These are phyloP conservation scores for Labeo calbasu DNA, from an alignment of 2,797 vertebrate genomes.

Conservation along the genomic window DNA sequence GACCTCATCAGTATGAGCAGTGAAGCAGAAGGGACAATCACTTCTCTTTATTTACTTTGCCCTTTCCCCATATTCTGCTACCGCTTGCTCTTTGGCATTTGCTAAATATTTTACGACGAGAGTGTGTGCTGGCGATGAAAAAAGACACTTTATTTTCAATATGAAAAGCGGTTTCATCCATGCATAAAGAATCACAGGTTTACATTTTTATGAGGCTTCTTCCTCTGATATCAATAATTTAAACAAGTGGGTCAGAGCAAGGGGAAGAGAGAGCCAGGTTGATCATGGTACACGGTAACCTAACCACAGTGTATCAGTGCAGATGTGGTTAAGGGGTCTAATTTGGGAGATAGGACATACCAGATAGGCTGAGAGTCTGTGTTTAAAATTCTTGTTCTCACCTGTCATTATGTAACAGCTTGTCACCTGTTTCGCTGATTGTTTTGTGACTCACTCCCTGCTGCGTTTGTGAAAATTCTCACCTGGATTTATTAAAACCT, in stretches of 20 bases:
- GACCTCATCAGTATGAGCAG: constrained; percentile 70
- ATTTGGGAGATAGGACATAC: constrained; percentile 52
- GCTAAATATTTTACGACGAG: constrained; percentile 80
- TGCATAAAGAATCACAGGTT: constrained; percentile 67
- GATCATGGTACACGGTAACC: constrained; percentile 67
- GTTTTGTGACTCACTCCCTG: constrained; percentile 24
- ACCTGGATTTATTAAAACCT: background rate
- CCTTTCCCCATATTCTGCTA: constrained; percentile 61
- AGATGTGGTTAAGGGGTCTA: constrained; percentile 59
- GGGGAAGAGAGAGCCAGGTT: constrained; percentile 51
- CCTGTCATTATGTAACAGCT: constrained; percentile 74
- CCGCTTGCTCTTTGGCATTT: constrained; percentile 60
- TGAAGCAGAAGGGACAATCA: constrained; percentile 79
- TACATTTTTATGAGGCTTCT: constrained; percentile 78
- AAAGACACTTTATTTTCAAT: constrained; percentile 49
- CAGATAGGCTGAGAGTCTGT: constrained; percentile 61
- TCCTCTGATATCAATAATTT: constrained; percentile 75
- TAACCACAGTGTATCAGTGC: constrained; percentile 65
- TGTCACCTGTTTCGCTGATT: constrained; percentile 65
- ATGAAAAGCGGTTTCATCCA: constrained; percentile 49
- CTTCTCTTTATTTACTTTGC: constrained; percentile 75
- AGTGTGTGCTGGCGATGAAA: constrained; percentile 58
- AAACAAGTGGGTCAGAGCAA: constrained; percentile 52
- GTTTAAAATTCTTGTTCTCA: constrained; percentile 74
- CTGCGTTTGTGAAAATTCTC: constrained; percentile 3